These are phyloP conservation scores for Ambastaia sidthimunki DNA, from an alignment of 2,797 vertebrate genomes.

Conservation along the genomic window DNA sequence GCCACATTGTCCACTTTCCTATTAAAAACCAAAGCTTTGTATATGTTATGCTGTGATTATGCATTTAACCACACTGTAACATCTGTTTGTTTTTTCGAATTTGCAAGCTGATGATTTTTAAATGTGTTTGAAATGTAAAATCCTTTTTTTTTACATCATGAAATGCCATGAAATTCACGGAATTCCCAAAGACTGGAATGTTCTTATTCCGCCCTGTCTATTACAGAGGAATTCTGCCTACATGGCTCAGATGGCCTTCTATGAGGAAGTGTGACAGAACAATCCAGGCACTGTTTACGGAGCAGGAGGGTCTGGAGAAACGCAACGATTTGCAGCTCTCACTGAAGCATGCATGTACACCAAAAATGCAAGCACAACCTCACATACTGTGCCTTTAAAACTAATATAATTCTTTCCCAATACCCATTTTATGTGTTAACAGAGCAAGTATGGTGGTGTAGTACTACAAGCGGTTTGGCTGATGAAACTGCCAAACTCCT, in stretches of 20 bases:
- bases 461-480: conserved; percentile 11
- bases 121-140: neutral
- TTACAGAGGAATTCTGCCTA: conserved; percentile 83
- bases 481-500: neutral
- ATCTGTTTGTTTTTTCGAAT: neutral
- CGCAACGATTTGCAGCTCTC: conserved; percentile 41
- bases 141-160: neutral
- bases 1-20: neutral
- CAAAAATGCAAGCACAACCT: conserved; percentile 28
- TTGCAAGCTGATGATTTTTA: neutral
- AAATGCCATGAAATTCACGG: neutral
- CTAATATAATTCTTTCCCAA: conserved; percentile 19
- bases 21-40: neutral
- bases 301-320: conserved; percentile 42
- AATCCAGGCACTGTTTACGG: conserved; percentile 24
- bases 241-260: conserved; percentile 83
- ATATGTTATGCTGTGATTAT: neutral
- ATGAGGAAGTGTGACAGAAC: conserved; percentile 80
- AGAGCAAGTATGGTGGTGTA: conserved; percentile 25
- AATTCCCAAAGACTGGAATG: neutral
- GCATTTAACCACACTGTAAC: neutral
- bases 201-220: conserved; percentile 36
- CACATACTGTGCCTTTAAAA: conserved; percentile 37
- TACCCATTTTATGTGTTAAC: neutral
- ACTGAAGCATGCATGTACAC: conserved; percentile 44